Percentiles rank a stretch among this genome's conserved stretches.
These are phyloP conservation scores for Enteromius viviparus DNA, from an alignment of 2,797 vertebrate genomes.

Conservation along the genomic window DNA sequence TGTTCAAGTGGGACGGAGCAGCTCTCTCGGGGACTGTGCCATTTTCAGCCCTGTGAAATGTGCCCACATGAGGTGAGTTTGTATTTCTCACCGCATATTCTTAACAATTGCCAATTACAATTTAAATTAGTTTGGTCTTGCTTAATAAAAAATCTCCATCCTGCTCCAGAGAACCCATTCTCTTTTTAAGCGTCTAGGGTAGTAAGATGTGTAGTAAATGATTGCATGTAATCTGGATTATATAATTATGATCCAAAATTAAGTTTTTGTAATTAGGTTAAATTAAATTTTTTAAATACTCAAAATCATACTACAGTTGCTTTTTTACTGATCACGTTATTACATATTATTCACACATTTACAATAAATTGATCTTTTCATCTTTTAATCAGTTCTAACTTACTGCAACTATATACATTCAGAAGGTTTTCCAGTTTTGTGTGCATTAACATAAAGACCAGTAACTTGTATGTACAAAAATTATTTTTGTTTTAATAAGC, in stretches of 20 bases:
- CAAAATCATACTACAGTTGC: too few relatives aligned
- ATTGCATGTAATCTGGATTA: not conserved
- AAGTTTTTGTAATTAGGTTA: too few relatives aligned
- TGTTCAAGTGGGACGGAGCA: conserved; percentile 76
- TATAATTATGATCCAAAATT: not conserved
- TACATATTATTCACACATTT: too few relatives aligned
- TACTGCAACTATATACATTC: not conserved
- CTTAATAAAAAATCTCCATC: not conserved
- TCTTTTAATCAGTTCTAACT: not conserved
- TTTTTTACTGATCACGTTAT: too few relatives aligned
- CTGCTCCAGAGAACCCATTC: not conserved
- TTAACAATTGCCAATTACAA: not conserved
- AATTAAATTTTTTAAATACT: too few relatives aligned
- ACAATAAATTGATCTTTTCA: not conserved
- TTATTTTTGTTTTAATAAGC: not conserved
- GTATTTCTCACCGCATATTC: not conserved
- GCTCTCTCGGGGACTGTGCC: conserved; percentile 83
- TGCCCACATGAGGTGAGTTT: conserved; percentile 88
- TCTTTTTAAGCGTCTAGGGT: not conserved
- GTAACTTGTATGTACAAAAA: not conserved
- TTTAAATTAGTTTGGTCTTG: not conserved
- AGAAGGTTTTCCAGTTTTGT: not conserved
- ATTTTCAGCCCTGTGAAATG: conserved; percentile 86
- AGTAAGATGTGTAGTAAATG: not conserved
- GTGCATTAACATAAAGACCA: not conserved